Evolutionary conservation across 2,113 vertebrate species (phyloP).

Genomic region (Corydoras sp.): DNA sequence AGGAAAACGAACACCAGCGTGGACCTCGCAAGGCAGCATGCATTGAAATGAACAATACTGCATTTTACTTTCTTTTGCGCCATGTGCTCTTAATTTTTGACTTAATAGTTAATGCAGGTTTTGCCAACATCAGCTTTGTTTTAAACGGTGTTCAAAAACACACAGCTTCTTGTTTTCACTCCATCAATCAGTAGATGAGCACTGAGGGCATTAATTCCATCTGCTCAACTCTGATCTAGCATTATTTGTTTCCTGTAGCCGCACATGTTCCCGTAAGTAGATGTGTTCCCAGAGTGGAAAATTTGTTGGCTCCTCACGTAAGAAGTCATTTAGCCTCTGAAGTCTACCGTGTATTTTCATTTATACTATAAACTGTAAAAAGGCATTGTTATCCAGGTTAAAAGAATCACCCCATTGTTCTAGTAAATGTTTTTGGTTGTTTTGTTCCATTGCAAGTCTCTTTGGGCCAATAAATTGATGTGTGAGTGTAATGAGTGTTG

Average conservation of each 20-base stretch:
- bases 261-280: background rate
- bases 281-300: background rate
- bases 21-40: too few relatives aligned
- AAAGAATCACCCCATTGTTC: background rate
- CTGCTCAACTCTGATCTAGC: background rate
- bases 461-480: background rate
- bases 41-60: too few relatives aligned
- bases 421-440: too few relatives aligned
- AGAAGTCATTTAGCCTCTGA: background rate
- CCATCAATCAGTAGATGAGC: background rate
- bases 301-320: background rate
- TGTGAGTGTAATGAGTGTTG: too few relatives aligned
- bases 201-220: background rate
- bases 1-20: too few relatives aligned
- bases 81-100: too few relatives aligned
- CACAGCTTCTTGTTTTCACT: background rate
- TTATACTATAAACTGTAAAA: background rate
- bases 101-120: background rate
- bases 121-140: background rate
- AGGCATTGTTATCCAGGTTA: background rate
- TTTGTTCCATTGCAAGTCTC: background rate
- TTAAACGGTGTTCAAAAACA: too few relatives aligned
- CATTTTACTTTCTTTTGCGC: too few relatives aligned
- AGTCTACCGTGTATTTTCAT: background rate
- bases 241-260: slow-evolving; percentile 3